phyloP scores from a whole-genome alignment of 2,888 invertebrate genomes.

The Biston stratarius region DNA sequence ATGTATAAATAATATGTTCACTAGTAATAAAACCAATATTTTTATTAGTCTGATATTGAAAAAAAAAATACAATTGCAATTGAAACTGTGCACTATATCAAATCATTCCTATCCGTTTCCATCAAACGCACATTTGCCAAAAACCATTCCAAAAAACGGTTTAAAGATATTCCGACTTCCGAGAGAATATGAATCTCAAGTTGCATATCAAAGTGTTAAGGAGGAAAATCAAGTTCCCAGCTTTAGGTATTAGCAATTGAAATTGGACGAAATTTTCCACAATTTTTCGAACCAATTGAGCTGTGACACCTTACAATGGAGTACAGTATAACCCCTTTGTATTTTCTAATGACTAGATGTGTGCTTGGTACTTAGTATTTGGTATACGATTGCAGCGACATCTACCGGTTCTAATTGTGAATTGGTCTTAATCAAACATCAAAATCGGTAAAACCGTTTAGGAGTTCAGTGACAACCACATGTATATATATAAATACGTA shows the following conservation, averaged over 20 bases:
- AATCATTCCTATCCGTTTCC: background rate
- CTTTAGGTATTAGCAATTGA: slow-evolving; percentile 36
- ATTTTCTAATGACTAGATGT: background rate
- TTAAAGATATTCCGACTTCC: slow-evolving; percentile 22
- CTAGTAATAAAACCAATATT: no score
- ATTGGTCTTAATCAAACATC: no score
- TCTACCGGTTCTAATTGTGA: no score
- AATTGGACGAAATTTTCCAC: slow-evolving; percentile 18
- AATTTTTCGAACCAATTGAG: slow-evolving; percentile 27
- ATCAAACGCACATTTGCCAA: background rate
- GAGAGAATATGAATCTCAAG: slow-evolving; percentile 29
- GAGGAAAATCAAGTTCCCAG: slow-evolving; percentile 21
- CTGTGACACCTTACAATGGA: background rate
- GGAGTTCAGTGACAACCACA: no score
- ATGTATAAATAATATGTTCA: no score
- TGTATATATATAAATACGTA: no score
- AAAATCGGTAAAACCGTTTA: no score
- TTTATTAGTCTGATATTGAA: no score
- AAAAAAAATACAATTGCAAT: no score
- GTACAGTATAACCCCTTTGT: background rate
- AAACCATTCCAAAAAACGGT: slow-evolving; percentile 8
- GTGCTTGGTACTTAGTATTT: no score
- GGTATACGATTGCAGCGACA: no score
- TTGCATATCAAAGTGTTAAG: slow-evolving; percentile 37
- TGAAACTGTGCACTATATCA: background rate